Evolutionary conservation across 2,113 vertebrate species (phyloP).

Genomic region (Tragelaphus buxtoni): DNA sequence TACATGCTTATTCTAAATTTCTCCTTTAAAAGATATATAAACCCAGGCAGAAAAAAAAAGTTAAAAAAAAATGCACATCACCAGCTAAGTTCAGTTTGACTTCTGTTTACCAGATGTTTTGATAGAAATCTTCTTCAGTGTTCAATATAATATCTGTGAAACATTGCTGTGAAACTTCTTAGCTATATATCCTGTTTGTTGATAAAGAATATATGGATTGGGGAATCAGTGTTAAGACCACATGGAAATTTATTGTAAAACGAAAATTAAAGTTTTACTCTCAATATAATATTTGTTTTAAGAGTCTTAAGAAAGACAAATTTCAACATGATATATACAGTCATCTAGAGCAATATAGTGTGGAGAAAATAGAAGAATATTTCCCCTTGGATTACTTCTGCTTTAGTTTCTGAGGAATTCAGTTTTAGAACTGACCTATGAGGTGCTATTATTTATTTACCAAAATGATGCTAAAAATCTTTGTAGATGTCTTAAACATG

Average conservation of each 20-base stretch:
- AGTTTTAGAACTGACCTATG: background rate
- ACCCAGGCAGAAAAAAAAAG: background rate
- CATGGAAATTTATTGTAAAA: background rate
- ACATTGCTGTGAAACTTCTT: background rate
- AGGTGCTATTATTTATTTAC: background rate
- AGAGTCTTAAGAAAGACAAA: background rate
- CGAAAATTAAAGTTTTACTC: background rate
- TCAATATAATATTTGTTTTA: background rate
- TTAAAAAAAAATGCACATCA: background rate
- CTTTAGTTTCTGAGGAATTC: background rate
- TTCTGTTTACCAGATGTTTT: slow-evolving; percentile 52
- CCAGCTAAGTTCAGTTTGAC: slow-evolving; percentile 27
- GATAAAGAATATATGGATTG: slow-evolving; percentile 40
- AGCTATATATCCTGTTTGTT: slow-evolving; percentile 8
- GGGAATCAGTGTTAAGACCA: slow-evolving; percentile 48
- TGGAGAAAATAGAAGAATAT: background rate
- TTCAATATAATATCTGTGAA: slow-evolving; percentile 30
- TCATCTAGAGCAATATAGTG: background rate
- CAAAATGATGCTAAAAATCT: background rate
- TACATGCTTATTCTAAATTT: slow-evolving; percentile 47
- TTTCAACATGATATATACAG: background rate
- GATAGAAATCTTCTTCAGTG: slow-evolving; percentile 11
- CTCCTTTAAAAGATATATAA: slow-evolving; percentile 36
- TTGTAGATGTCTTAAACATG: background rate
- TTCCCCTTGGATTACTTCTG: background rate